A percentile compares a stretch with the other conserved stretches of the same genome.
Conservation (phyloP, 1,140 invertebrate species). For the Drosophila sp. region DNA sequence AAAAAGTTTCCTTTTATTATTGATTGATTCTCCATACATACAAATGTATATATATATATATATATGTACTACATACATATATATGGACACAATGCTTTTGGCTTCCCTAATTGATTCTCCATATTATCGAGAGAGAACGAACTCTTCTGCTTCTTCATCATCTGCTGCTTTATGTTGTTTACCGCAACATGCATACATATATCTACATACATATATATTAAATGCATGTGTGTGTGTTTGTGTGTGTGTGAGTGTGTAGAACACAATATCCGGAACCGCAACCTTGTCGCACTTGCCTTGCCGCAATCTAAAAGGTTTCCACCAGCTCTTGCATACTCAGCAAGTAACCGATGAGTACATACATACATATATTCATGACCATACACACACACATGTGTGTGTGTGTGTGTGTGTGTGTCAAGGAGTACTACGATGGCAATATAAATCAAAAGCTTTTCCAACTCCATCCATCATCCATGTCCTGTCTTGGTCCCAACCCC, state of each 20-base stretch:
- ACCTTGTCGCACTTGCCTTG: conserved; percentile 35
- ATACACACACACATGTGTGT: conserved; percentile 31
- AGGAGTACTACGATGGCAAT: conserved; percentile 58
- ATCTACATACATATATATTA: not conserved
- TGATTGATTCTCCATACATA: conserved; percentile 9
- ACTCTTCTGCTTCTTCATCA: conserved; percentile 24
- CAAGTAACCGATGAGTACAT: conserved; percentile 9
- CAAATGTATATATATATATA: not conserved
- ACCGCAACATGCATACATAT: conserved; percentile 37
- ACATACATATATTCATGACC: conserved; percentile 51
- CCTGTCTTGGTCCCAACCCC: not conserved
- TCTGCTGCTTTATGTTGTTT: conserved; percentile 45
- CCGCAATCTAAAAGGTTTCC: conserved; percentile 24
- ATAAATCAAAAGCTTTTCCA: conserved; percentile 79
- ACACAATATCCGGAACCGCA: conserved; percentile 43
- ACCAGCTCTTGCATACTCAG: conserved; percentile 20
- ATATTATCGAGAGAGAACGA: conserved; percentile 51
- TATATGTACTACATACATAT: conserved; percentile 10
- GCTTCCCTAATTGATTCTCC: conserved; percentile 58
- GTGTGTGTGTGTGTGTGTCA: not conserved
- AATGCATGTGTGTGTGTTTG: not conserved
- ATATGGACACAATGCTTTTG: conserved; percentile 25
- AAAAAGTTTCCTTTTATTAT: conserved; percentile 10
- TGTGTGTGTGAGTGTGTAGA: conserved; percentile 37
- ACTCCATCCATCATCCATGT: conserved; percentile 75